Base-by-base conservation (phyloP, 2,888 invertebrate species). In the Eremobia ochroleuca region DNA sequence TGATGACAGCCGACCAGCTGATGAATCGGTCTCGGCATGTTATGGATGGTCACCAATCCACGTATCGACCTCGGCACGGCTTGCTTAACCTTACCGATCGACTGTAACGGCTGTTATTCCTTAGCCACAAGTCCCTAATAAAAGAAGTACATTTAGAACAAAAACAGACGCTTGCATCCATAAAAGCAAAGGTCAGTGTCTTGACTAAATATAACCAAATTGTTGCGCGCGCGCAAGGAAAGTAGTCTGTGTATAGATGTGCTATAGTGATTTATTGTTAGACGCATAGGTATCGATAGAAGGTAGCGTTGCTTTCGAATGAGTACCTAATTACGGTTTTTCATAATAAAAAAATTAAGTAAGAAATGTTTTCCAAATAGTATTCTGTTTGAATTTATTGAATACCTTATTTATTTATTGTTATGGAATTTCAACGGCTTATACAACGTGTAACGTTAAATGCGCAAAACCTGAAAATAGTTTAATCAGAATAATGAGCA, bases 161-260 rank as follows among this genome's bases (percentile, higher is more conserved):
- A 71, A 37, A 81, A 70, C 64, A 68, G 64, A 71, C 55, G 71
- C 21, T 3, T 61, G 21, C 37, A 59, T 28, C 72, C 69, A 79
- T 82, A 79, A 77, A 76, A 52, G 25, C 11, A 76, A 89, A 88
- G 88, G 88, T 88, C 88, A 89, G 62, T 89, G 88, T 85, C 88
- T 86, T 55, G 68, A 28, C 89, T 89, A 87, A 85, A 87, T 81
- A 89, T 89, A 88, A 68, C 62, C n/a, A 1, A 25, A 40, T 49
- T 66, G 25, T 37, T 40, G 71, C 62, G 83, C 58, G 65, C 52
- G 79, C 46, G 58, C n/a, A 55, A 34, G 73, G 77, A 78, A 82
- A 85, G 65, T 78, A 21, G 77, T 58, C 34, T 15, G 37, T 28
- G 1, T 78, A 83, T 86, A 2, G 83, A 78, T 52, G 83, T 34